Base-by-base conservation (phyloP, 1,140 invertebrate species). In the Calephelis virginiensis region DNA sequence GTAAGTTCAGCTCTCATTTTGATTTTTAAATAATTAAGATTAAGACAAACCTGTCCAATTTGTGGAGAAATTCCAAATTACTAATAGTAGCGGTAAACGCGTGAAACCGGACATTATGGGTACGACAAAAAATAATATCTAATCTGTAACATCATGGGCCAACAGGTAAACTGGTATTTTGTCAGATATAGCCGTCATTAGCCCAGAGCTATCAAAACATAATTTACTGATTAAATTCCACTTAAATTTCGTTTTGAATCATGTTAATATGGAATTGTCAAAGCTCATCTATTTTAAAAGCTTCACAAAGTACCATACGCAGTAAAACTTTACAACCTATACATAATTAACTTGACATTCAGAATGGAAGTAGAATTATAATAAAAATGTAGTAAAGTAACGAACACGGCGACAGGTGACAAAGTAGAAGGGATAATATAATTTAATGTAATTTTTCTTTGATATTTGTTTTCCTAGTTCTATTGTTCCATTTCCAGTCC, bases 381-480 rank as follows among this genome's bases (percentile, higher is more conserved):
- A 80, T 83, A 80, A 80, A 83, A 81, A 77, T 61, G 78, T 75
- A 71, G 67, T 80, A 78, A 79, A 75, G 69, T 50, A 40, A 64
- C 45, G 47, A 64, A 66, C 63, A 77, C 69, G 45, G 63, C 37
- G 37, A 64, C n/a, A 49, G 63, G 38, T 37, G 50, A 64, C 11
- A 64, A 40, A 40, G 49, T 64, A 53, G 49, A 40, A 50, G 63
- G 50, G 50, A 37, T 53, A n/a, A 49, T 64, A 53, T 50, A 53
- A 64, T 38, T 47, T 40, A 50, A 50, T 40, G 48, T 38, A 6
- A 38, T 38, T 50, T 50, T 50, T 50, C 9, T 13, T 14, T 50
- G 13, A 14, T 7, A 43, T 5, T 43, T 6, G 40, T 5, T 8
- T 43, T 43, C 8, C 40, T 43, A 43, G 28, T 28, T 28, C 28